These are phyloP conservation scores for Palaemon carinicauda DNA, from an alignment of 1,140 invertebrate species.

Conservation along the genomic window DNA sequence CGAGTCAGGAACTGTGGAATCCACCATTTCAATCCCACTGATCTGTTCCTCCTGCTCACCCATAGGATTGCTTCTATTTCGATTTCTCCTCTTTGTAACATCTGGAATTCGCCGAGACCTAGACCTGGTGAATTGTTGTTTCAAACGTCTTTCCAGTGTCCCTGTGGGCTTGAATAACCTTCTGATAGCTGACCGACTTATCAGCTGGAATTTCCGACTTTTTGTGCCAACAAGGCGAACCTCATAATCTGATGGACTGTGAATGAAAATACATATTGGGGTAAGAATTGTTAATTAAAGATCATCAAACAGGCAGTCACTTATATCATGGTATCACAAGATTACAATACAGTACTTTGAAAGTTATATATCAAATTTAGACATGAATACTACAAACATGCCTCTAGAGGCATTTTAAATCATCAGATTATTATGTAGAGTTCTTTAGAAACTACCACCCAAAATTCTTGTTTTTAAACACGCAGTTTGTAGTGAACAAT, in stretches of 20 bases:
- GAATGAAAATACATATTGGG: not conserved
- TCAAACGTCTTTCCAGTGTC: not conserved
- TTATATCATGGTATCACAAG: too few relatives aligned
- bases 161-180: constrained; percentile 33
- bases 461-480: too few relatives aligned
- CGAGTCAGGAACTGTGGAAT: too few relatives aligned
- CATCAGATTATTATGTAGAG: too few relatives aligned
- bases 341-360: too few relatives aligned
- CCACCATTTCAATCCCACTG: too few relatives aligned
- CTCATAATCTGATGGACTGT: constrained; percentile 23
- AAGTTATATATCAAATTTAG: too few relatives aligned
- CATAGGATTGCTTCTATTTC: not conserved
- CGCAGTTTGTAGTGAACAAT: too few relatives aligned
- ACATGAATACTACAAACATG: too few relatives aligned
- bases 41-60: not conserved
- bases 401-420: too few relatives aligned
- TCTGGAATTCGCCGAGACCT: constrained; percentile 4
- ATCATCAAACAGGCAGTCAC: too few relatives aligned
- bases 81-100: not conserved
- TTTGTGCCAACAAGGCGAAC: not conserved
- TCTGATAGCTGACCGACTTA: constrained; percentile 7
- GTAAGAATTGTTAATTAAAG: not conserved
- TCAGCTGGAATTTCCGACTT: not conserved
- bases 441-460: too few relatives aligned
- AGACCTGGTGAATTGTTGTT: not conserved